Evolutionary conservation across 2,113 vertebrate species (phyloP).

Genomic region (Ceyx melanurus): DNA sequence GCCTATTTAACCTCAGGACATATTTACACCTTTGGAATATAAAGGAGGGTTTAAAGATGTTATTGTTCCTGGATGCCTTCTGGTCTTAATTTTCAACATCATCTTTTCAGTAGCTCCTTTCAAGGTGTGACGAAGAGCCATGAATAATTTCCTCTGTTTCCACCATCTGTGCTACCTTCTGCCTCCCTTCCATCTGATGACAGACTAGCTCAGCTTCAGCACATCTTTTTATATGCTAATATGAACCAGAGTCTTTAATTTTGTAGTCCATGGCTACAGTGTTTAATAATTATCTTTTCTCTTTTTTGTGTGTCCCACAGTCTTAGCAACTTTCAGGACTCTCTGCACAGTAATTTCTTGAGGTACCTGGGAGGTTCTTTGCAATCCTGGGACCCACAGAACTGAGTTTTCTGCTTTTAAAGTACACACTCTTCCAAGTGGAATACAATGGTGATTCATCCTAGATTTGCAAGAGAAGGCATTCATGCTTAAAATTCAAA

Average conservation of each 20-base stretch:
- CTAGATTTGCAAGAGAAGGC: background rate
- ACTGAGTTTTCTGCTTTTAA: background rate
- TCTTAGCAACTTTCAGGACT: background rate
- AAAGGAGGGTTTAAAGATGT: conserved; percentile 22
- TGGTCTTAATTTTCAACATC: conserved; percentile 59
- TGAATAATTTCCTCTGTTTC: conserved; percentile 66
- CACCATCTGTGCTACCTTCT: conserved; percentile 67
- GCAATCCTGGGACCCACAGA: background rate
- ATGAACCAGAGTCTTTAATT: conserved; percentile 3
- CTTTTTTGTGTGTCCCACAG: background rate
- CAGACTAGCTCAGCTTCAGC: conserved; percentile 40
- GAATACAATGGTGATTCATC: background rate
- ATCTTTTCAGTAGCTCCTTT: conserved; percentile 55
- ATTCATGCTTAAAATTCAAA: background rate
- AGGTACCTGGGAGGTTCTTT: background rate
- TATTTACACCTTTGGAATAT: conserved; percentile 39
- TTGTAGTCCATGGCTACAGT: background rate
- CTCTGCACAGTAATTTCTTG: background rate
- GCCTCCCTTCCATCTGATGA: conserved; percentile 46
- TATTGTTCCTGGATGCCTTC: conserved; percentile 45
- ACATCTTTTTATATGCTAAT: conserved; percentile 57
- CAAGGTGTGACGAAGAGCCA: conserved; percentile 48
- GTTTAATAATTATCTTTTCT: background rate
- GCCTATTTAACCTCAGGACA: conserved; percentile 47
- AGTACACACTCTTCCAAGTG: background rate